Base-by-base conservation (phyloP, 2,113 vertebrate species). In the Telmatochromis sp. region DNA sequence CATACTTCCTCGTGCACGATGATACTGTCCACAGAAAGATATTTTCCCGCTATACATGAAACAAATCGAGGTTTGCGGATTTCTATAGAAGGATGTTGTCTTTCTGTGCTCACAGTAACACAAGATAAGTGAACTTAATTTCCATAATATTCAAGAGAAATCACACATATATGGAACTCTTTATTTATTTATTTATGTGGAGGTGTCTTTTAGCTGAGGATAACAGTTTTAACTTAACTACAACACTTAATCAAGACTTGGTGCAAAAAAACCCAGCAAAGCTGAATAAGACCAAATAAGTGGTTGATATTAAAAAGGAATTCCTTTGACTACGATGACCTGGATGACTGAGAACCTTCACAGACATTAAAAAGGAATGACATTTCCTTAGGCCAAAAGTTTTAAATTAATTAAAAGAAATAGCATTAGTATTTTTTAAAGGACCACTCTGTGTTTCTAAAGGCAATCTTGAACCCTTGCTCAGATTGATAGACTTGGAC, bases 401-500 rank as follows among this genome's bases (percentile, higher is more conserved):
- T 78, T 78, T 12, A 73, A 73, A 1, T 31, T 6, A 49, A 31
- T 78, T 31, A 75, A 75, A 19, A 12, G 23, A 49, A 75, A 49
- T 75, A 19, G 23, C 42, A 28, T 47, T 19, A 49, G 70, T 49
- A 31, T 0, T 31, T 31, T 31, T 75, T 17, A 49, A 51, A 51
- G 45, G 26, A 49, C 42, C 26, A 31, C 6, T 78, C 10, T 31
- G 10, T 78, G 5, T 78, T 78, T 78, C 17, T 31, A 19, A 49
- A 3, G 6, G 70, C 42, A 78, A 0, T 78, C 26, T 13, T 0
- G 17, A 31, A 12, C 0, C 10, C 26, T 49, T 78, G 4, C 6
- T 49, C 3, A 31, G 42, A 49, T 49, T 47, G 45, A 28, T 15
- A 28, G 0, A 28, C 40, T 73, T 17, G 68, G 0, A 73, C 40